Evolutionary conservation across 2,113 vertebrate species (phyloP).

Genomic region (Myotis brandtii): DNA sequence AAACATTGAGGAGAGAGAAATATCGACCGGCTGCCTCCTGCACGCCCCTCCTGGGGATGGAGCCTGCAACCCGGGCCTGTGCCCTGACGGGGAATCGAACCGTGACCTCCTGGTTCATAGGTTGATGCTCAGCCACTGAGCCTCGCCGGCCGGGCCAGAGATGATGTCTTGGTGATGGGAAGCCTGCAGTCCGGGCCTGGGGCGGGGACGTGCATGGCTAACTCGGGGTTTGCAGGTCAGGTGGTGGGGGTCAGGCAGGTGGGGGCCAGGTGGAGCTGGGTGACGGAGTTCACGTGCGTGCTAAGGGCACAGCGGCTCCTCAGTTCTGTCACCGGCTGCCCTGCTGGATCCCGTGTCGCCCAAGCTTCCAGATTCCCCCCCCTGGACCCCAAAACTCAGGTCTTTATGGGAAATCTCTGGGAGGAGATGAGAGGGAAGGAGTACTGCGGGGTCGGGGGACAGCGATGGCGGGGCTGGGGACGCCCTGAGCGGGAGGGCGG

Average conservation of each 20-base stretch:
- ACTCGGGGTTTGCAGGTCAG: accelerated
- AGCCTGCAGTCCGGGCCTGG: background rate
- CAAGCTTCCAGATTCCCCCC: background rate
- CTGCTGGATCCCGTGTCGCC: background rate
- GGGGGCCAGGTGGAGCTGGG: background rate
- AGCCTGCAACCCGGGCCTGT: no score
- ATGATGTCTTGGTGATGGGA: accelerated
- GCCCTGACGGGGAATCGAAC: no score
- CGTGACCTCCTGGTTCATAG: no score
- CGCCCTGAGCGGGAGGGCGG: no score
- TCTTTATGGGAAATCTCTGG: background rate
- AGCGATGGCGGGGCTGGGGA: background rate
- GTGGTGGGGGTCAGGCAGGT: background rate
- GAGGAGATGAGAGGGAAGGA: background rate
- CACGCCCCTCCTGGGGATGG: no score
- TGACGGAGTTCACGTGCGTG: accelerated
- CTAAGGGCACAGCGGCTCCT: accelerated
- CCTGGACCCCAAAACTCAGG: background rate
- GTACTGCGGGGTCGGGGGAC: background rate
- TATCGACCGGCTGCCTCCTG: no score
- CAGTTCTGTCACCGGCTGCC: accelerated
- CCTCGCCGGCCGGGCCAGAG: no score
- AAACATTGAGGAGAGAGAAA: no score
- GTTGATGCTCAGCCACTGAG: no score
- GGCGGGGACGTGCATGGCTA: accelerated